A percentile compares a stretch with the other conserved stretches of the same genome.
These are phyloP conservation scores for Drosophila tanythrix DNA, from an alignment of 2,888 invertebrate species.

Conservation along the genomic window DNA sequence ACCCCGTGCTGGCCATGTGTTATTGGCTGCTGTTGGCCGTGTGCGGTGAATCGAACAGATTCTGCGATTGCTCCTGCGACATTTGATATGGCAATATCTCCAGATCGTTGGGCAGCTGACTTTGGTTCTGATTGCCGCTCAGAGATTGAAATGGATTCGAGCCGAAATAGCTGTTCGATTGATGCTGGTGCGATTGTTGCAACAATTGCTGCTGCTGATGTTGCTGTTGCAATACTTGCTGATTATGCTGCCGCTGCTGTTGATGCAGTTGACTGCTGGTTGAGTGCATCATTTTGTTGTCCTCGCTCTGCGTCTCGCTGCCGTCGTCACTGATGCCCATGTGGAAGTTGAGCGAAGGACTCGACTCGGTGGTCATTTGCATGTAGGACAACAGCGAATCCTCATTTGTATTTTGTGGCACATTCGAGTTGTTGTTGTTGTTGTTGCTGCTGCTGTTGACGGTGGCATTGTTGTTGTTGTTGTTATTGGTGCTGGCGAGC, in stretches of 20 bases:
- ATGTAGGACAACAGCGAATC: constrained; percentile 83
- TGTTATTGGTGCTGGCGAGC: constrained; percentile 39
- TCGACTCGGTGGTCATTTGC: constrained; percentile 82
- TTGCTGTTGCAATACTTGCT: constrained; percentile 36
- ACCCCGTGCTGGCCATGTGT: constrained; percentile 26
- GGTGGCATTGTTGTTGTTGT: constrained; percentile 24
- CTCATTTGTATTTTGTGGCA: constrained; percentile 73
- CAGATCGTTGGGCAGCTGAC: constrained; percentile 81
- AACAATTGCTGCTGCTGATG: constrained; percentile 54
- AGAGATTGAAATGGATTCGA: constrained; percentile 73
- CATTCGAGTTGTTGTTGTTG: constrained; percentile 53
- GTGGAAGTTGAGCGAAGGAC: constrained; percentile 80
- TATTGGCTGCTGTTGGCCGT: constrained; percentile 63
- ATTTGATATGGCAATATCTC: constrained; percentile 85
- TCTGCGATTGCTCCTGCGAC: constrained; percentile 85
- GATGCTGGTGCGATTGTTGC: constrained; percentile 53
- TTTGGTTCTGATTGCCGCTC: constrained; percentile 56
- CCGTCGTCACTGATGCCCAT: constrained; percentile 82
- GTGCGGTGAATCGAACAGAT: constrained; percentile 83
- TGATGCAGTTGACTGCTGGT: constrained; percentile 48
- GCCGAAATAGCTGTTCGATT: constrained; percentile 64
- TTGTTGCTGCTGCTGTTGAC: constrained; percentile 22
- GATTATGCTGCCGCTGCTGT: constrained; percentile 46
- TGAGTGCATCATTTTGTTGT: constrained; percentile 64
- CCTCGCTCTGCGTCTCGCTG: constrained; percentile 78